Evolutionary conservation across 2,113 vertebrate genomes (phyloP).

Genomic region (Crotophaga sulcirostris): DNA sequence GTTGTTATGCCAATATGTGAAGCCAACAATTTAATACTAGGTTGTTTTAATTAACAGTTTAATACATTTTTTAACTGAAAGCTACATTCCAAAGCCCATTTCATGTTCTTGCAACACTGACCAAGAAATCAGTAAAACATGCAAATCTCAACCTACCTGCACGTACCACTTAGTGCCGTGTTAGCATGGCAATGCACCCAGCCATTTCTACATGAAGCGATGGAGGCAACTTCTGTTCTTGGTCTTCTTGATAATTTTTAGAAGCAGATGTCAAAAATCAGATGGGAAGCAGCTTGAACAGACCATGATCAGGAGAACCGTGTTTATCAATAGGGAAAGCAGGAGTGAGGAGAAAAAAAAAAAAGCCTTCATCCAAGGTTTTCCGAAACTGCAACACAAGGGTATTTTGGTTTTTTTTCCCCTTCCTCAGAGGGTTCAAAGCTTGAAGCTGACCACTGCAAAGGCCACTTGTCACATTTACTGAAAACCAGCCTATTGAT

Average conservation of each 20-base stretch:
- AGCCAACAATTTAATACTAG: slow-evolving; percentile 29
- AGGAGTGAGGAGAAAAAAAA: slow-evolving; percentile 59
- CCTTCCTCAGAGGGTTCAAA: slow-evolving; percentile 78
- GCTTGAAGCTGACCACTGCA: slow-evolving; percentile 80
- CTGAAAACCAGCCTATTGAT: slow-evolving; percentile 81
- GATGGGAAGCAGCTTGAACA: slow-evolving; percentile 75
- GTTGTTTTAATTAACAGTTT: slow-evolving; percentile 30
- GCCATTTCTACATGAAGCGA: slow-evolving; percentile 75
- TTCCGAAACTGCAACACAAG: slow-evolving; percentile 72
- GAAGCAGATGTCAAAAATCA: slow-evolving; percentile 76
- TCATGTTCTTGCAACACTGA: slow-evolving; percentile 62
- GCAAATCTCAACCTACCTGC: slow-evolving; percentile 85
- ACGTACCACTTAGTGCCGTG: slow-evolving; percentile 71
- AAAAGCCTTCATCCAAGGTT: slow-evolving; percentile 76
- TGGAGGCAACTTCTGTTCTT: slow-evolving; percentile 74
- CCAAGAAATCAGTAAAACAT: slow-evolving; percentile 77
- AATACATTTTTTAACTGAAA: slow-evolving; percentile 53
- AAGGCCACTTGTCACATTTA: slow-evolving; percentile 83
- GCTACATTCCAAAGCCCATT: slow-evolving; percentile 53
- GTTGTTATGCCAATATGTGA: slow-evolving; percentile 24
- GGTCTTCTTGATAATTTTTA: slow-evolving; percentile 74
- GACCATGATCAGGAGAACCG: slow-evolving; percentile 73
- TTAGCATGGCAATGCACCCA: slow-evolving; percentile 74
- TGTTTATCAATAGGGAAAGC: slow-evolving; percentile 79
- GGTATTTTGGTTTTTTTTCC: slow-evolving; percentile 28